Evolutionary conservation across 2,797 vertebrate genomes (phyloP).

Genomic region (Sebastolobus alascanus): DNA sequence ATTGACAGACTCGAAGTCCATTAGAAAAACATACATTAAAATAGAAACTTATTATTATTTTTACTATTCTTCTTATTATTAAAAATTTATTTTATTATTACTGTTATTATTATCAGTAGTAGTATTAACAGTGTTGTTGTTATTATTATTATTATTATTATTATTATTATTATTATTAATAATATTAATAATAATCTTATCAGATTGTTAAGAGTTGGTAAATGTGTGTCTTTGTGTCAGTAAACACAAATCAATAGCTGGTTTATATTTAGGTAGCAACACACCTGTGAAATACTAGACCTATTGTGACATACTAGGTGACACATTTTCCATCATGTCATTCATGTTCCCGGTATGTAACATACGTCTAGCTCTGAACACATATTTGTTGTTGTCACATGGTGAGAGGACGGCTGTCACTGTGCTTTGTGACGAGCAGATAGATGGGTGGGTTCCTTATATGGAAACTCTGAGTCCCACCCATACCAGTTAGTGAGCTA

Average conservation of each 20-base stretch:
- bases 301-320: not conserved
- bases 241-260: not conserved
- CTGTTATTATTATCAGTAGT: no score
- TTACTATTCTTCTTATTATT: fast-evolving
- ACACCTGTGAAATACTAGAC: not conserved
- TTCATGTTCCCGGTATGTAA: no score
- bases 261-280: not conserved
- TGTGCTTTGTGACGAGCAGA: no score
- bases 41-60: no score
- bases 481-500: slow-evolving; percentile 46
- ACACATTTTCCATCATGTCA: slow-evolving; percentile 49
- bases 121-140: no score
- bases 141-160: no score
- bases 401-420: not conserved
- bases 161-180: no score
- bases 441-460: slow-evolving; percentile 37
- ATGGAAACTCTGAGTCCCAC: slow-evolving; percentile 76
- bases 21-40: no score
- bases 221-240: not conserved
- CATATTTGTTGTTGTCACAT: slow-evolving; percentile 27
- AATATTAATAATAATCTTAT: not conserved
- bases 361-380: not conserved
- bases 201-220: not conserved
- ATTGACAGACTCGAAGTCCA: no score
- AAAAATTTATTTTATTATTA: no score